Conservation (phyloP, 2,888 invertebrate genomes). For the Phoenoteleia sp. region DNA sequence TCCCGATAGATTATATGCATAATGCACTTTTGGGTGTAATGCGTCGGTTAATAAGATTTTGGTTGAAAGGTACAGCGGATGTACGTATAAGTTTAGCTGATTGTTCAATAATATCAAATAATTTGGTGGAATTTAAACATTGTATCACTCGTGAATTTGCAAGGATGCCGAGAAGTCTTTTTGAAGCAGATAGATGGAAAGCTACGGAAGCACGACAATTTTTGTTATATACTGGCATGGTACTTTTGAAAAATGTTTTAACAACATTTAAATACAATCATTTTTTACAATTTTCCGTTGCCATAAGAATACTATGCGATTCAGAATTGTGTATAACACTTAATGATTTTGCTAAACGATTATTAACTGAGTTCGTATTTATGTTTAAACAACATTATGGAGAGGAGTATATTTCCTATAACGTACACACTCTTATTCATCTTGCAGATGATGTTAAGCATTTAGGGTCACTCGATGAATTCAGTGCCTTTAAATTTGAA, state of each 20-base stretch:
- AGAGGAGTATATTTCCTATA: slow-evolving; percentile 39
- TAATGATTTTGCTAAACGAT: neutral
- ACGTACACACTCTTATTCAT: slow-evolving; percentile 57
- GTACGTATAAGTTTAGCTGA: neutral
- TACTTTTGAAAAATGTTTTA: too few species aligned
- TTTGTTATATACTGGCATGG: too few species aligned
- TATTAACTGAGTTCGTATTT: slow-evolving; percentile 3
- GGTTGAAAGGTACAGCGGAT: neutral
- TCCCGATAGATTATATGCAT: slow-evolving; percentile 27
- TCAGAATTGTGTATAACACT: neutral
- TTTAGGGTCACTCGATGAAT: slow-evolving; percentile 55
- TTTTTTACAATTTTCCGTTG: neutral
- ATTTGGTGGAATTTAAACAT: neutral
- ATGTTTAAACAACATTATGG: too few species aligned
- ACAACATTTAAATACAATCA: too few species aligned
- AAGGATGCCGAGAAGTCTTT: neutral
- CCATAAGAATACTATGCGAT: neutral
- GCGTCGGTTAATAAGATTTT: neutral
- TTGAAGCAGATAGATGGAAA: neutral
- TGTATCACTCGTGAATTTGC: neutral
- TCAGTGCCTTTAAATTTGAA: slow-evolving; percentile 62
- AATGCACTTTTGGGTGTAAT: neutral
- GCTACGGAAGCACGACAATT: slow-evolving; percentile 12
- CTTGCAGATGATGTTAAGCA: slow-evolving; percentile 54
- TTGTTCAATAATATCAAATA: neutral